Percentiles rank a stretch among this genome's conserved stretches.
Conservation (phyloP, 2,113 vertebrate species). For the Triplophysa tibetana region DNA sequence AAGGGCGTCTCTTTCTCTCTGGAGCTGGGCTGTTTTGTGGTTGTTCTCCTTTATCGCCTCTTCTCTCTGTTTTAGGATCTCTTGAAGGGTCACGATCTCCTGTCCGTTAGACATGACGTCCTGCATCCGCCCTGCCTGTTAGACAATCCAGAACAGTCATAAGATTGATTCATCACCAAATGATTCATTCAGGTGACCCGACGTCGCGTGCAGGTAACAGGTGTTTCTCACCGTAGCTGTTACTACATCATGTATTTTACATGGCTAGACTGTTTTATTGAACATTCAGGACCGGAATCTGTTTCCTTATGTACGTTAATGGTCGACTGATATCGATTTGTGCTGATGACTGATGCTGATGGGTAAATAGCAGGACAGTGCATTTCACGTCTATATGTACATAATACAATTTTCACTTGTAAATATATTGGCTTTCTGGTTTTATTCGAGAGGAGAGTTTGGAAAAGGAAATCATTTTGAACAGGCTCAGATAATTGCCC, state of each 20-base stretch:
- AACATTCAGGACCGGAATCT: neutral
- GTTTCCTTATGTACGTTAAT: neutral
- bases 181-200: neutral
- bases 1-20: conserved; percentile 56
- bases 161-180: too few relatives aligned
- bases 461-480: too few relatives aligned
- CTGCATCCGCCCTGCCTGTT: conserved; percentile 42
- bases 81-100: conserved; percentile 55
- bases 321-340: conserved; percentile 64
- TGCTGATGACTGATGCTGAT: neutral
- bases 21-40: conserved; percentile 48
- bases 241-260: too few relatives aligned
- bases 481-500: too few relatives aligned
- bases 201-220: too few relatives aligned
- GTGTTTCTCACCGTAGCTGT: too few relatives aligned
- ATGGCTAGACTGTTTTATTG: too few relatives aligned
- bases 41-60: conserved; percentile 58
- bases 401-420: too few relatives aligned
- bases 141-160: conserved; percentile 11
- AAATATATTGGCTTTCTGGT: too few relatives aligned
- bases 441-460: too few relatives aligned
- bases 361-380: neutral
- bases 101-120: conserved; percentile 48
- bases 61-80: conserved; percentile 59
- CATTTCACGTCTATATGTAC: neutral